These are phyloP conservation scores for Augiades crinisus DNA, from an alignment of 2,888 invertebrate species.

Conservation along the genomic window DNA sequence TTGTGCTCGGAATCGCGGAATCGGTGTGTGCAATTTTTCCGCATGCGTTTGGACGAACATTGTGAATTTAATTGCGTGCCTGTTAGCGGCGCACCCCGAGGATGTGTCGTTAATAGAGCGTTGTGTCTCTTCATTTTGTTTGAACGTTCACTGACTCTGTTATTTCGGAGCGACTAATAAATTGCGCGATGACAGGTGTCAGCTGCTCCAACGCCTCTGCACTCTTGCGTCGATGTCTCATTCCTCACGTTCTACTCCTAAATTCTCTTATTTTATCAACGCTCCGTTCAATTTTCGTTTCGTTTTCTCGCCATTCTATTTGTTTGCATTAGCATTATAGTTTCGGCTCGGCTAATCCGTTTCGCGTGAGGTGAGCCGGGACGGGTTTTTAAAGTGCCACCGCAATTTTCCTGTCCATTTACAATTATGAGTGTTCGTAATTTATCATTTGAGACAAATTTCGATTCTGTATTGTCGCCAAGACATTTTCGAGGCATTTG, in stretches of 20 bases:
- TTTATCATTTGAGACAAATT: constrained; percentile 29
- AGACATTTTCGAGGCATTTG: neutral
- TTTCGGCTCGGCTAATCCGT: constrained; percentile 52
- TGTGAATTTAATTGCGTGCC: constrained; percentile 62
- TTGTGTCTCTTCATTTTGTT: constrained; percentile 76
- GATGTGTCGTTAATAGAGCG: constrained; percentile 76
- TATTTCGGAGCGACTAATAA: constrained; percentile 80
- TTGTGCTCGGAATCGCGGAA: constrained; percentile 29
- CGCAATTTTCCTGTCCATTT: constrained; percentile 23
- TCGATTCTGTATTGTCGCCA: constrained; percentile 19
- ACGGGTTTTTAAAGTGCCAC: constrained; percentile 25
- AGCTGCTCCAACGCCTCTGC: constrained; percentile 80
- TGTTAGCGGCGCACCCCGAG: constrained; percentile 61
- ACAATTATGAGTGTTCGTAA: constrained; percentile 19
- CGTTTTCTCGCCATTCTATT: constrained; percentile 67
- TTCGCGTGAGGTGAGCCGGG: constrained; percentile 33
- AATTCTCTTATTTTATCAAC: constrained; percentile 81
- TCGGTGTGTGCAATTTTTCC: constrained; percentile 32
- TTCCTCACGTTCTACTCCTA: constrained; percentile 79
- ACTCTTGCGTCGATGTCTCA: constrained; percentile 81
- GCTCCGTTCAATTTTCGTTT: constrained; percentile 77
- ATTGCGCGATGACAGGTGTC: constrained; percentile 81
- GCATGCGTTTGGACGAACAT: constrained; percentile 33
- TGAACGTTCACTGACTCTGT: constrained; percentile 76
- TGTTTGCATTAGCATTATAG: constrained; percentile 63